Percentiles rank a stretch among this genome's conserved stretches.
These are phyloP conservation scores for Epinephelus awoara DNA, from an alignment of 2,797 vertebrate genomes.

Conservation along the genomic window DNA sequence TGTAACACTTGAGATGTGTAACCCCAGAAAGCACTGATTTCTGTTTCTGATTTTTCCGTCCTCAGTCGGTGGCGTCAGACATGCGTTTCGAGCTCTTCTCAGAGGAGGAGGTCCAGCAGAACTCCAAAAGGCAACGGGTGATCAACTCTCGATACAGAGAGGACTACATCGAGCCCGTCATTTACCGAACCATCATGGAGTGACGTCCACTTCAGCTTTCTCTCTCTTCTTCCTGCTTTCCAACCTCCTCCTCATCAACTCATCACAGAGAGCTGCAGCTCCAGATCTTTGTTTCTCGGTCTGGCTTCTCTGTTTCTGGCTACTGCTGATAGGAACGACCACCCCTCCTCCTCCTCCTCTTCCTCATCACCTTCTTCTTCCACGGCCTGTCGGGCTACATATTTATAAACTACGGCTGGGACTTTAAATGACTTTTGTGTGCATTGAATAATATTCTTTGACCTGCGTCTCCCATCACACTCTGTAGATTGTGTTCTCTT, in stretches of 20 bases:
- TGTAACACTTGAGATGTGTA: neutral
- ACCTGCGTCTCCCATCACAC: conserved; percentile 19
- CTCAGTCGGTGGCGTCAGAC: conserved; percentile 96
- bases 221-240: neutral
- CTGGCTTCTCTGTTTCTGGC: conserved; percentile 18
- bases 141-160: conserved; percentile 97
- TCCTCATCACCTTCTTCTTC: conserved; percentile 36
- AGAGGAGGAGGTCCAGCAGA: conserved; percentile 92
- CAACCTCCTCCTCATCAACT: neutral
- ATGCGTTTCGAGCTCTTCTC: conserved; percentile 98
- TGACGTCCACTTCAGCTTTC: conserved; percentile 67
- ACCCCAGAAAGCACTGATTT: neutral
- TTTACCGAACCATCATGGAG: conserved; percentile 98
- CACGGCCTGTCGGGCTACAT: conserved; percentile 61
- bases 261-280: conserved; percentile 22
- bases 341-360: neutral
- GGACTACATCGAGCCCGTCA: conserved; percentile 95
- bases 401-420: conserved; percentile 81
- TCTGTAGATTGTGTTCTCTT: conserved; percentile 33
- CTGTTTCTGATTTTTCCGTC: neutral
- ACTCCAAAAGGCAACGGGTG: conserved; percentile 95
- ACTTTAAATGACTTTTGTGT: conserved; percentile 64
- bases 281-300: neutral
- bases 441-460: conserved; percentile 48
- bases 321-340: conserved; percentile 34